These are phyloP conservation scores for Rhabdomys dilectus DNA, from an alignment of 2,113 vertebrate genomes.

Conservation along the genomic window DNA sequence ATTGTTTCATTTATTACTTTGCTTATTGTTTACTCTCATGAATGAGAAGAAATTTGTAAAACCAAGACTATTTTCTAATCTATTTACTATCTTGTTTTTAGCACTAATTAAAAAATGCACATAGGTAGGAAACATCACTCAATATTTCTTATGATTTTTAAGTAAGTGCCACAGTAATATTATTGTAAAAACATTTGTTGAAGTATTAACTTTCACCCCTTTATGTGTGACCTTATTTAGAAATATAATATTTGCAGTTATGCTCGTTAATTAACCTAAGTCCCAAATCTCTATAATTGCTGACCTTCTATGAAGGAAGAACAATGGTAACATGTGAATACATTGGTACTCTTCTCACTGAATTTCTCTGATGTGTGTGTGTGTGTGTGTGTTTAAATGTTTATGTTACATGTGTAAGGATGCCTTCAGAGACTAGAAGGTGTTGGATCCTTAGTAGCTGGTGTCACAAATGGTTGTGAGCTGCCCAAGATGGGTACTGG, in stretches of 20 bases:
- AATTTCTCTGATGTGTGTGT: background rate
- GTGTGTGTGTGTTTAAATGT: background rate
- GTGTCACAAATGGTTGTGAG: background rate
- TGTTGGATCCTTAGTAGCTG: background rate
- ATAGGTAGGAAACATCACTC: background rate
- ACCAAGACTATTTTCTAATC: background rate
- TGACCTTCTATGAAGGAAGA: constrained; percentile 2
- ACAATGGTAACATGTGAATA: background rate
- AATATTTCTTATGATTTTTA: background rate
- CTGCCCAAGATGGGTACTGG: background rate
- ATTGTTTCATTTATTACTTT: constrained; percentile 1
- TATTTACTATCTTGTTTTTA: constrained; percentile 38
- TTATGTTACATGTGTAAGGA: background rate
- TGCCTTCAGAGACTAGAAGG: background rate
- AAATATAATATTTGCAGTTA: background rate
- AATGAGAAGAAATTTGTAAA: constrained; percentile 9
- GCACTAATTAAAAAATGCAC: background rate
- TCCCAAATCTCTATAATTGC: background rate
- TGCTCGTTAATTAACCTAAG: background rate
- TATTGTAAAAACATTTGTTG: background rate
- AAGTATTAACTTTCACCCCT: background rate
- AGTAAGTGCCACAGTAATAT: background rate
- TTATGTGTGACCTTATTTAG: background rate
- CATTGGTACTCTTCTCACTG: background rate
- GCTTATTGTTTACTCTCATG: background rate